These are phyloP conservation scores for Ictalurus furcatus DNA, from an alignment of 2,113 vertebrate genomes.

Conservation along the genomic window DNA sequence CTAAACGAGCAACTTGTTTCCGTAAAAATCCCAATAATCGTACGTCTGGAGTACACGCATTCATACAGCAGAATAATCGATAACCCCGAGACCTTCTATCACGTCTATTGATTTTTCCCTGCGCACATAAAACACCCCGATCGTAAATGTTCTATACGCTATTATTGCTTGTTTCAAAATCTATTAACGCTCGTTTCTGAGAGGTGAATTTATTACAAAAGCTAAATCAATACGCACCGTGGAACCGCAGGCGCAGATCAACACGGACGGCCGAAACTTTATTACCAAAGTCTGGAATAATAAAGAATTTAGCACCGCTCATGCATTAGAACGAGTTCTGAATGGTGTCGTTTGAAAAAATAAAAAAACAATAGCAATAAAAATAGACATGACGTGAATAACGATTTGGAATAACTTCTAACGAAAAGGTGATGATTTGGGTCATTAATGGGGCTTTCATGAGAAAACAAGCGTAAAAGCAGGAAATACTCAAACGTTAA, in stretches of 20 bases:
- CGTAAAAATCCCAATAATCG: background rate
- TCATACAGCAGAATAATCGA: slow-evolving; percentile 20
- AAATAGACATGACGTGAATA: background rate
- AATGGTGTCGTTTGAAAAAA: background rate
- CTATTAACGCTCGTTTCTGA: slow-evolving; percentile 51
- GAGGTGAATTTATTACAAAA: slow-evolving; percentile 50
- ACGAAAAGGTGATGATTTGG: background rate
- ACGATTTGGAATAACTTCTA: background rate
- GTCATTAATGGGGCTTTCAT: background rate
- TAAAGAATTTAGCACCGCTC: background rate
- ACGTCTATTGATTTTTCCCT: slow-evolving; percentile 47
- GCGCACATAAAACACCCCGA: slow-evolving; percentile 26
- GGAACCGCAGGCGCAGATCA: background rate
- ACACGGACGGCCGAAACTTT: background rate
- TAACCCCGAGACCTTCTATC: slow-evolving; percentile 31
- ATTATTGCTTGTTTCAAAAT: slow-evolving; percentile 55
- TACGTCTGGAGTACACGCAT: background rate
- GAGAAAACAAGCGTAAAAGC: background rate
- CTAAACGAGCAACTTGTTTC: background rate
- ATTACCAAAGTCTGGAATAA: background rate
- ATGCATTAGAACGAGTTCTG: background rate
- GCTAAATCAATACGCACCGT: slow-evolving; percentile 27
- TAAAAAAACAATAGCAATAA: background rate
- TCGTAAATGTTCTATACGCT: slow-evolving; percentile 55
- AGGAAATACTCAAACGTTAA: background rate